Conservation (phyloP, 2,113 vertebrate species). For the Perccottus glenii region DNA sequence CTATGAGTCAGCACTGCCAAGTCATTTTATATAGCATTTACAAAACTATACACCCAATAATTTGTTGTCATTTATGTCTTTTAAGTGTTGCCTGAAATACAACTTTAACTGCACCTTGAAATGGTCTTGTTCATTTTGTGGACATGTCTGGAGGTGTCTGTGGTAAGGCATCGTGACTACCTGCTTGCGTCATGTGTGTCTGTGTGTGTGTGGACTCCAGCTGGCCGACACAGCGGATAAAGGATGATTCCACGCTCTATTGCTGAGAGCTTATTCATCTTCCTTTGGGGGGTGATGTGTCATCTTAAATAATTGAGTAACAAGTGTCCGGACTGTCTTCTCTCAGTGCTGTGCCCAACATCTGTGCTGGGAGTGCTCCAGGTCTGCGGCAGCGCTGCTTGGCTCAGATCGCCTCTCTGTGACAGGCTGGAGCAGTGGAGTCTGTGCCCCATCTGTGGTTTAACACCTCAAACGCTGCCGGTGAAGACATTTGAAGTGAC, state of each 20-base stretch:
- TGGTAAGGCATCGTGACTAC: slow-evolving; percentile 13
- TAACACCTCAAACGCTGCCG: slow-evolving; percentile 19
- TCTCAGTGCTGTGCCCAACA: slow-evolving; percentile 59
- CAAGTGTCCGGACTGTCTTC: slow-evolving; percentile 73
- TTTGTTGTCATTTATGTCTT: too few species aligned
- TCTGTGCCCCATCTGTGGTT: slow-evolving; percentile 44
- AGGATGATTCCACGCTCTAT: slow-evolving; percentile 73
- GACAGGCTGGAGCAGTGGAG: slow-evolving; percentile 33
- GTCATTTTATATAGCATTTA: too few species aligned
- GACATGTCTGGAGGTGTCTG: background rate
- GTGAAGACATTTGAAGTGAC: too few species aligned
- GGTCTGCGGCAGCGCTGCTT: slow-evolving; percentile 53
- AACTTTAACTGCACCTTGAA: background rate
- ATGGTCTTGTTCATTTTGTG: slow-evolving; percentile 15
- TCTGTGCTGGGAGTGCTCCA: slow-evolving; percentile 66
- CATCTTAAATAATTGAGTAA: slow-evolving; percentile 84
- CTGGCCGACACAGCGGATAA: slow-evolving; percentile 74
- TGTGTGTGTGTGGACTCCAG: slow-evolving; percentile 48
- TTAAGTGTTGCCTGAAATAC: too few species aligned
- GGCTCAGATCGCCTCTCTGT: slow-evolving; percentile 54
- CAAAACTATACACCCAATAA: too few species aligned
- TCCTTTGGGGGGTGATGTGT: slow-evolving; percentile 75
- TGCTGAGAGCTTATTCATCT: slow-evolving; percentile 77
- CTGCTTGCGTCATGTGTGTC: slow-evolving; percentile 7
- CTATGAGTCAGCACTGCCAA: too few species aligned